A percentile compares a stretch with the other conserved stretches of the same genome.
These are phyloP conservation scores for Ptychochromis oligacanthus DNA, from an alignment of 2,113 vertebrate genomes.

Conservation along the genomic window DNA sequence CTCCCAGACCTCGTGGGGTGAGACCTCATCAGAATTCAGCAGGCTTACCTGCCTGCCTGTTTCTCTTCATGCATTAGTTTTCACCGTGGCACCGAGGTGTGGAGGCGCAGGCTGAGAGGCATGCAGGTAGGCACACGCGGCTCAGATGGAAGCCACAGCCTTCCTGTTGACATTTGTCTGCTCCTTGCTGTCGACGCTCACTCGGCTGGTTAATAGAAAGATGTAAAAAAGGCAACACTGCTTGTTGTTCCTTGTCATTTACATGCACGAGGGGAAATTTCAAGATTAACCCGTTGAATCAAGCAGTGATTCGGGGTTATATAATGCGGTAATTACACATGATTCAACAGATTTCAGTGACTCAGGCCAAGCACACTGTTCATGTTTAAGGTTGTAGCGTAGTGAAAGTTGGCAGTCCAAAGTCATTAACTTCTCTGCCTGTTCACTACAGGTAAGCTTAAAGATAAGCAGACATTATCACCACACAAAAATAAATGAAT, in stretches of 20 bases:
- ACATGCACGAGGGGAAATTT: background rate
- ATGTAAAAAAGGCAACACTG: slow-evolving; percentile 34
- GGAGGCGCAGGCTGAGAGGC: slow-evolving; percentile 14
- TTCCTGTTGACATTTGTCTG: slow-evolving; percentile 58
- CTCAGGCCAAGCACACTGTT: slow-evolving; percentile 3
- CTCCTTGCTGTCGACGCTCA: slow-evolving; percentile 5
- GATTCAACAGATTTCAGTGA: slow-evolving; percentile 33
- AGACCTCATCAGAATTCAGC: slow-evolving; percentile 64
- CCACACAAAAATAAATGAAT: background rate
- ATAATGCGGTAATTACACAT: slow-evolving; percentile 7
- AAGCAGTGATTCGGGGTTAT: background rate
- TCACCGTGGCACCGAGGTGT: slow-evolving; percentile 9
- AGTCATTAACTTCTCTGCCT: background rate
- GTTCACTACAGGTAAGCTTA: background rate
- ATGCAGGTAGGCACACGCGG: slow-evolving; percentile 31
- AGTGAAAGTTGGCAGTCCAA: background rate
- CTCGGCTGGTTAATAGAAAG: slow-evolving; percentile 33
- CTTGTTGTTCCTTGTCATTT: background rate
- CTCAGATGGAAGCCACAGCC: slow-evolving; percentile 52
- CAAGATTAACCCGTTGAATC: background rate
- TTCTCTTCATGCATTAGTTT: slow-evolving; percentile 50
- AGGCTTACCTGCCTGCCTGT: slow-evolving; percentile 47
- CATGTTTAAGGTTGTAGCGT: background rate
- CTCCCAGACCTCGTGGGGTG: slow-evolving; percentile 28
- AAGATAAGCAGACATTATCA: background rate